A percentile compares a stretch with the other conserved stretches of the same genome.
Conservation (phyloP, 2,113 vertebrate species). For the Mobula hypostoma region DNA sequence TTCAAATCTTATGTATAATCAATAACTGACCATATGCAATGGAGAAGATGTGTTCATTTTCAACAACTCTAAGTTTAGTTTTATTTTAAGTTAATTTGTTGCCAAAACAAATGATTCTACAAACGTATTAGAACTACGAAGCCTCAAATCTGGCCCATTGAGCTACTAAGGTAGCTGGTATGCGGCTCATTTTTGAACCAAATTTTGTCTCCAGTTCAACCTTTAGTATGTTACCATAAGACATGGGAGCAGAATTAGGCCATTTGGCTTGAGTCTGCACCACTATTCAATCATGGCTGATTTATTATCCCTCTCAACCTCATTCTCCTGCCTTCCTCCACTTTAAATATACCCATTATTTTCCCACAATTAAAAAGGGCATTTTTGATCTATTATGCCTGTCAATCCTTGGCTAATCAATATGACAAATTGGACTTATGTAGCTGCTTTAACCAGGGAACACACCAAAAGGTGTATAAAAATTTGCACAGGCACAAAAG, state of each 20-base stretch:
- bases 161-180: not conserved
- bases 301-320: too few species aligned
- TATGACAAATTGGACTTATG: not conserved
- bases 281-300: too few species aligned
- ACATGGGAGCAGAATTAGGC: too few species aligned
- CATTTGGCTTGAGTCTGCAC: too few species aligned
- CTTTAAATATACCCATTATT: too few species aligned
- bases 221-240: not conserved
- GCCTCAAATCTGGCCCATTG: not conserved
- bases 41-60: too few species aligned
- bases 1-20: not conserved
- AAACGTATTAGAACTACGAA: not conserved
- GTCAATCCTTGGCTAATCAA: not conserved
- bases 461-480: not conserved
- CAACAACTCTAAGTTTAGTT: too few species aligned
- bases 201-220: not conserved
- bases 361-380: not conserved
- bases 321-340: too few species aligned
- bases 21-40: not conserved
- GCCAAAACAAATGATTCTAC: not conserved
- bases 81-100: not conserved
- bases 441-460: not conserved
- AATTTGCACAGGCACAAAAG: not conserved
- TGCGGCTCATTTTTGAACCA: not conserved
- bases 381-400: not conserved